Conservation (phyloP, 1,140 invertebrate species). For the Papilio aristodemus region DNA sequence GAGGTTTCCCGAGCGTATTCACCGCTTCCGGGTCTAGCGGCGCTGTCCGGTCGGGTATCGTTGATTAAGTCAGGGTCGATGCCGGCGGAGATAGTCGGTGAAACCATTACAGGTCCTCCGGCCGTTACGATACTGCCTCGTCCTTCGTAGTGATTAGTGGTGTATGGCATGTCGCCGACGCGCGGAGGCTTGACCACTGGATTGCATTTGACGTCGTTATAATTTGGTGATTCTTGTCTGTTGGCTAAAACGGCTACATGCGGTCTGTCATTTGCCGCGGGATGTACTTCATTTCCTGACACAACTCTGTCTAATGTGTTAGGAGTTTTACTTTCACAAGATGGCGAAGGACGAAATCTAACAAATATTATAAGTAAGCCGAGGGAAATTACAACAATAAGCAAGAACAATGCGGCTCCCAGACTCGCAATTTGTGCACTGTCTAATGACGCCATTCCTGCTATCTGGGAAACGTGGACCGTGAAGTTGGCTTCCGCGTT, state of each 20-base stretch:
- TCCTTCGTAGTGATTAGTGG: slow-evolving; percentile 83
- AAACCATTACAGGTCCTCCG: slow-evolving; percentile 83
- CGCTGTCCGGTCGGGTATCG: slow-evolving; percentile 84
- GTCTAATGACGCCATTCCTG: slow-evolving; percentile 89
- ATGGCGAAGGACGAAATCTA: slow-evolving; percentile 84
- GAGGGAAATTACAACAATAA: slow-evolving; percentile 88
- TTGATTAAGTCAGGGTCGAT: slow-evolving; percentile 92
- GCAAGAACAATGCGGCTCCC: slow-evolving; percentile 88
- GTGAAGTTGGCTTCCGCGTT: slow-evolving; percentile 96
- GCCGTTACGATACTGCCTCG: slow-evolving; percentile 83
- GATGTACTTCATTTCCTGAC: slow-evolving; percentile 81
- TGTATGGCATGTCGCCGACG: slow-evolving; percentile 83
- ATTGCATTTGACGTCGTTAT: slow-evolving; percentile 81
- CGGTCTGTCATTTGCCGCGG: slow-evolving; percentile 77
- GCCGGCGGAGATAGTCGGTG: slow-evolving; percentile 85
- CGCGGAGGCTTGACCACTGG: slow-evolving; percentile 86
- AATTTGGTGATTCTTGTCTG: slow-evolving; percentile 72
- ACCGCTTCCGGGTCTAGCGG: slow-evolving; percentile 81
- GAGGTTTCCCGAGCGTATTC: slow-evolving; percentile 86
- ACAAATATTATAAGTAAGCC: slow-evolving; percentile 87
- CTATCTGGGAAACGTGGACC: slow-evolving; percentile 88
- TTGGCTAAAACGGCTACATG: slow-evolving; percentile 71
- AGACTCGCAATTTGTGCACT: slow-evolving; percentile 92
- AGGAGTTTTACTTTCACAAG: slow-evolving; percentile 88
- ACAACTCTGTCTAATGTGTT: slow-evolving; percentile 86